Evolutionary conservation across 2,113 vertebrate genomes (phyloP), one percentile per base, ranked within the genome.

Genomic region (Danio rerio): DNA sequence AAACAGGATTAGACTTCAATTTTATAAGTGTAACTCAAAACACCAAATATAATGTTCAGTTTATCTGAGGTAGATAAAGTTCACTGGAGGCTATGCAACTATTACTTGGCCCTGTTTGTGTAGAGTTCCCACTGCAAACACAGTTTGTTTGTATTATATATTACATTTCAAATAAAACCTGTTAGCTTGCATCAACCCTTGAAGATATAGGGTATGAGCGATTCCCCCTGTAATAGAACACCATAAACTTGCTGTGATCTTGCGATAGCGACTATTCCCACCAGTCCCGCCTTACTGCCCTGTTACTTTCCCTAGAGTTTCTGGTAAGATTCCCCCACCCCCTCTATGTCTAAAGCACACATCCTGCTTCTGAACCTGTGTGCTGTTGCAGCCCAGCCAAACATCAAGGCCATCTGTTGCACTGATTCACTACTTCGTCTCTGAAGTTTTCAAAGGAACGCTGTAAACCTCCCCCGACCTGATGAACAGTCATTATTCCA

Each of bases 401-500:
- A 88, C 81, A 82, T 80, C 52, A 82, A 78, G 79, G 79, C 81
- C 86, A 85, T 87, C 81, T 85, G 78, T 87, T 78, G 43, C 9
- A 61, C 84, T 85, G 81, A 87, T 85, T 87, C 86, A 87, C 78
- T 50, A 55, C 78, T 81, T 81, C 42, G 81, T 81, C 83, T 87
- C 83, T 83, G 83, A 84, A 84, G 80, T 87, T 84, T 86, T 87
- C 81, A 78, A 78, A 81, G 71, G 58, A 80, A 68, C 72, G 31
- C 72, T 63, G 58, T 82, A 86, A 84, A 84, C 85, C 59, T 82
- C 80, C 42, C 70, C 58, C 47, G 74, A 82, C 70, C 83, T 91
- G 90, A 92, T 93, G 92, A 92, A 88, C 88, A 91, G 92, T 93
- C 89, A 93, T 94, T 93, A 93, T 91, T 93, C 89, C 89, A 92